Evolutionary conservation across 1,140 invertebrate genomes (phyloP).

Genomic region (Drosophila nasuta): DNA sequence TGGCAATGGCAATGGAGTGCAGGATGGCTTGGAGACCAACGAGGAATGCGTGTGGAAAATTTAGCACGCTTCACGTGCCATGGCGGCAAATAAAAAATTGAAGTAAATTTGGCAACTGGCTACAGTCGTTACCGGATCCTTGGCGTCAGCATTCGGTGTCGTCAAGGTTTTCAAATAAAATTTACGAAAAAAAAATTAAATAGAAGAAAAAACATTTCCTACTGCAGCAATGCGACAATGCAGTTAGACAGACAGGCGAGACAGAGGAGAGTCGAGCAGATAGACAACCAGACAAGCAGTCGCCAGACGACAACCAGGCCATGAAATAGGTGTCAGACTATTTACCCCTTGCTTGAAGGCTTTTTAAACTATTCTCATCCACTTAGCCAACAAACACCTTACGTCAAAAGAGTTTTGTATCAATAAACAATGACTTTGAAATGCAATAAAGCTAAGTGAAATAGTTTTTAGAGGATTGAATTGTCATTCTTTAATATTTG

Average conservation of each 20-base stretch:
- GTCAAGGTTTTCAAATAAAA: slow-evolving; percentile 49
- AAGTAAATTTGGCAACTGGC: slow-evolving; percentile 82
- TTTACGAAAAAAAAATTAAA: slow-evolving; percentile 14
- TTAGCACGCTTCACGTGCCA: slow-evolving; percentile 76
- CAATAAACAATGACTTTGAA: slow-evolving; percentile 9
- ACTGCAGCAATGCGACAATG: slow-evolving; percentile 74
- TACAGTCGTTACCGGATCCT: slow-evolving; percentile 55
- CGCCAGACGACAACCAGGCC: slow-evolving; percentile 40
- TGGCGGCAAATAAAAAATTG: slow-evolving; percentile 74
- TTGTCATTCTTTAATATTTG: not conserved
- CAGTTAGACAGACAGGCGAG: slow-evolving; percentile 56
- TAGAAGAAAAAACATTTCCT: slow-evolving; percentile 17
- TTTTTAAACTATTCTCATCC: not conserved
- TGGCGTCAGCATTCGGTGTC: slow-evolving; percentile 59
- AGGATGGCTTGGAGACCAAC: slow-evolving; percentile 21
- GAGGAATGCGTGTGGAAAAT: slow-evolving; percentile 77
- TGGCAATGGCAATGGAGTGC: slow-evolving; percentile 52
- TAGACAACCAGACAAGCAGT: slow-evolving; percentile 46
- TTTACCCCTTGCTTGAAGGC: slow-evolving; percentile 13
- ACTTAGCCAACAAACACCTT: slow-evolving; percentile 4
- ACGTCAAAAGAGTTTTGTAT: not conserved
- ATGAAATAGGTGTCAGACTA: slow-evolving; percentile 44
- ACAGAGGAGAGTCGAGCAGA: slow-evolving; percentile 23
- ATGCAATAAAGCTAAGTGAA: slow-evolving; percentile 13
- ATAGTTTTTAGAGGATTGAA: not conserved